These are phyloP conservation scores for Tribolium freemani DNA, from an alignment of 2,888 invertebrate genomes.

Conservation along the genomic window DNA sequence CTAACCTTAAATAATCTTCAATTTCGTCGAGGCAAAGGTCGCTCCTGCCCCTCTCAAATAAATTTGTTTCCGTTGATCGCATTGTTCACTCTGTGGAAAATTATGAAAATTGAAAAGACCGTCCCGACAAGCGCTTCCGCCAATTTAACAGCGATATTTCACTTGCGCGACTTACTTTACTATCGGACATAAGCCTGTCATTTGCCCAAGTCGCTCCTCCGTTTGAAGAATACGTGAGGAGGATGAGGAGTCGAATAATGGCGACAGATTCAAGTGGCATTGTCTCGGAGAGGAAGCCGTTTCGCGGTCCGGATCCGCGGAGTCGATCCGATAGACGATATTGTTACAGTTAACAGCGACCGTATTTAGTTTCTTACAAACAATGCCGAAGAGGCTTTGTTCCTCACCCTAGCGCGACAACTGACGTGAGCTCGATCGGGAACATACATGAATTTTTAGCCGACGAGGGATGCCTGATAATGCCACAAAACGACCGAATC, in stretches of 20 bases:
- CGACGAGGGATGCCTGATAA: background rate
- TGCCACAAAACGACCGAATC: background rate
- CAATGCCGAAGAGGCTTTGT: conserved; percentile 25
- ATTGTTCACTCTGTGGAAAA: conserved; percentile 63
- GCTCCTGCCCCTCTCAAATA: conserved; percentile 43
- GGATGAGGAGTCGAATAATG: conserved; percentile 15
- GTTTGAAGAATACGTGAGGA: conserved; percentile 26
- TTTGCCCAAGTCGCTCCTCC: conserved; percentile 55
- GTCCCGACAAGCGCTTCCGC: conserved; percentile 61
- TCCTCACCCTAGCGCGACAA: conserved; percentile 3
- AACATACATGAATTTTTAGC: background rate
- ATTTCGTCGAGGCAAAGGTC: conserved; percentile 32
- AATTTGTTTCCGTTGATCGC: conserved; percentile 58
- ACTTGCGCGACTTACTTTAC: conserved; percentile 61
- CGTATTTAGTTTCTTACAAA: conserved; percentile 39
- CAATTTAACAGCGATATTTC: conserved; percentile 66
- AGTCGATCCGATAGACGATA: conserved; percentile 38
- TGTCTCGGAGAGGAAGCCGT: conserved; percentile 33
- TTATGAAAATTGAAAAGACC: conserved; percentile 66
- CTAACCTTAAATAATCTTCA: conserved; percentile 43
- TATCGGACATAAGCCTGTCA: conserved; percentile 63
- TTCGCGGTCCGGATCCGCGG: conserved; percentile 38
- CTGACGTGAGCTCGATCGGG: background rate
- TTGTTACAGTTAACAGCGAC: conserved; percentile 35
- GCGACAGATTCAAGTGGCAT: conserved; percentile 16